phyloP scores from a whole-genome alignment of 2,888 invertebrate genomes.

The Parascotia fuliginaria region DNA sequence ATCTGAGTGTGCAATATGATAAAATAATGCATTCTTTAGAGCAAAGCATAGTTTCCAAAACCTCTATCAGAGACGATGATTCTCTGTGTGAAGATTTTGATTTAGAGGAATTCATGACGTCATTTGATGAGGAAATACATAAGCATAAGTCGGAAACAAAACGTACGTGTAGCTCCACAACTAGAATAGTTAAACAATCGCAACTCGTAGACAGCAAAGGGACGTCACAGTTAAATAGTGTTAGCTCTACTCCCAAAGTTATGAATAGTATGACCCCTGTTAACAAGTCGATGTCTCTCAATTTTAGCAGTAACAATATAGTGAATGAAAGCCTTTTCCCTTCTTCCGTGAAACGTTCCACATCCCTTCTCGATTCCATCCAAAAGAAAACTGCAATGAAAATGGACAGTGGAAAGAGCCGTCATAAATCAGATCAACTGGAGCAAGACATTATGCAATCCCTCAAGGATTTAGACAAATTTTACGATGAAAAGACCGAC shows the following conservation, averaged over 20 bases:
- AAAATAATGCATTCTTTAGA: slow-evolving; percentile 83
- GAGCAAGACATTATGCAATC: slow-evolving; percentile 83
- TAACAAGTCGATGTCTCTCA: slow-evolving; percentile 84
- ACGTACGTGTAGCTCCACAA: slow-evolving; percentile 80
- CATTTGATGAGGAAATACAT: slow-evolving; percentile 87
- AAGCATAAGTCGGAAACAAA: slow-evolving; percentile 75
- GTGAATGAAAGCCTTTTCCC: slow-evolving; percentile 78
- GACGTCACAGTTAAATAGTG: slow-evolving; percentile 65
- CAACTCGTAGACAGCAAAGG: slow-evolving; percentile 67
- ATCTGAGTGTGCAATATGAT: slow-evolving; percentile 80
- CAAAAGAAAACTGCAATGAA: slow-evolving; percentile 72
- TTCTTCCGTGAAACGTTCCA: slow-evolving; percentile 84
- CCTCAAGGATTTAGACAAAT: slow-evolving; percentile 80
- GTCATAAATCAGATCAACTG: slow-evolving; percentile 77
- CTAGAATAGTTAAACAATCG: slow-evolving; percentile 74
- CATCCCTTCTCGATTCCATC: slow-evolving; percentile 84
- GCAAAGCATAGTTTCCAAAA: slow-evolving; percentile 78
- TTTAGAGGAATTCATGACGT: slow-evolving; percentile 88
- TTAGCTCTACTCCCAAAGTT: slow-evolving; percentile 69
- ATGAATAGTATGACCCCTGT: slow-evolving; percentile 72
- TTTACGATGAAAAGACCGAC: slow-evolving; percentile 74
- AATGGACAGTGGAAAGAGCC: slow-evolving; percentile 68
- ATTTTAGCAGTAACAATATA: slow-evolving; percentile 85
- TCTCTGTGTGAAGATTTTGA: slow-evolving; percentile 87
- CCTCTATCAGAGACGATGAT: slow-evolving; percentile 78